These are phyloP conservation scores for Dendrocincla fuliginosa DNA, from an alignment of 2,797 vertebrate species.

Conservation along the genomic window DNA sequence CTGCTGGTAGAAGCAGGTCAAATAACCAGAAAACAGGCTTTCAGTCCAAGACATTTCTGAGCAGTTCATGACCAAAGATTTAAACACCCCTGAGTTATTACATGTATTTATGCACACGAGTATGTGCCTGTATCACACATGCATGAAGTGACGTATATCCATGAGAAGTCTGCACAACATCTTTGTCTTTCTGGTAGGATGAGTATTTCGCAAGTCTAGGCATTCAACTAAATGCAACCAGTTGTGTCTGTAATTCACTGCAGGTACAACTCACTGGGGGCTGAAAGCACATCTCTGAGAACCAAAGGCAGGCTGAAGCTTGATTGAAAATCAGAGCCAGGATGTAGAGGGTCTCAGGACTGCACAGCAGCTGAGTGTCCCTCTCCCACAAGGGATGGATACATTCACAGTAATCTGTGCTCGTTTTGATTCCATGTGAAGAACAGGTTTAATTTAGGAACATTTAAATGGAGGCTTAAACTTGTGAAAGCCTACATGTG, in stretches of 20 bases:
- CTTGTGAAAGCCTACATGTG: neutral
- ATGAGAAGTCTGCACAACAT: fast-evolving
- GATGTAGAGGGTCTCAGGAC: neutral
- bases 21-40: constrained; percentile 51
- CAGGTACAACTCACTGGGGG: neutral
- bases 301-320: neutral
- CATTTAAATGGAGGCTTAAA: neutral
- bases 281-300: neutral
- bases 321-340: neutral
- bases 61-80: neutral
- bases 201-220: neutral
- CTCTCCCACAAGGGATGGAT: neutral
- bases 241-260: neutral
- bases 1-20: constrained; percentile 56
- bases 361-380: neutral
- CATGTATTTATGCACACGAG: neutral
- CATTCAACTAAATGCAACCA: neutral
- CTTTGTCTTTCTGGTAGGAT: neutral
- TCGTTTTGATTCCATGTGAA: neutral
- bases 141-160: neutral
- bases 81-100: neutral
- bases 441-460: neutral
- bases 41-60: neutral
- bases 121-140: neutral
- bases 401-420: neutral